Conservation (phyloP, 64 coral and sea anemone species). For the Stylophora pistillata region DNA sequence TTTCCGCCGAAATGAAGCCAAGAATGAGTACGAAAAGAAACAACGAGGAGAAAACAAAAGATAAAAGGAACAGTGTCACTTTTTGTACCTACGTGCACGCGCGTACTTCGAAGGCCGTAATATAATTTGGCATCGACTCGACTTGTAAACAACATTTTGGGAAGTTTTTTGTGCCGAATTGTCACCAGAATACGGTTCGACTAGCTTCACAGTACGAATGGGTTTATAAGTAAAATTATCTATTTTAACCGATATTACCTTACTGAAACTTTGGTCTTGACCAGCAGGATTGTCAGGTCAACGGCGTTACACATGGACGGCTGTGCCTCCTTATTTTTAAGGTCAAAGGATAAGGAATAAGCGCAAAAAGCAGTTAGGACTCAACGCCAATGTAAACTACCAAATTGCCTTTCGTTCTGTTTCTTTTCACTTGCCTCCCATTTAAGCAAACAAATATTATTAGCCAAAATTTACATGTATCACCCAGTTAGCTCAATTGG, state of each 20-base stretch:
- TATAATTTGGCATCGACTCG: too few relatives aligned
- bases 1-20: too few relatives aligned
- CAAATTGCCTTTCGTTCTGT: neutral
- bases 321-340: neutral
- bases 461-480: neutral
- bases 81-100: too few relatives aligned
- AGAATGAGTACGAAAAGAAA: too few relatives aligned
- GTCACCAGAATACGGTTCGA: neutral
- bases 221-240: too few relatives aligned
- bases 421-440: neutral
- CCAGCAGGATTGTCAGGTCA: neutral
- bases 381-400: neutral
- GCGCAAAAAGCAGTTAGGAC: neutral
- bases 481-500: neutral
- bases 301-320: neutral
- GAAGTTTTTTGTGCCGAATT: too few relatives aligned
- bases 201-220: neutral
- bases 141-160: too few relatives aligned
- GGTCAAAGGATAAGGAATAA: slow-evolving; percentile 1
- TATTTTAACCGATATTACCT: too few relatives aligned
- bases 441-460: neutral
- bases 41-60: too few relatives aligned
- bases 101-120: too few relatives aligned
- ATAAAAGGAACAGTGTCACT: too few relatives aligned
- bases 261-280: neutral